Evolutionary conservation across 1,140 invertebrate genomes (phyloP), one percentile per base, ranked within the genome.

Genomic region (Dreissena polymorpha): DNA sequence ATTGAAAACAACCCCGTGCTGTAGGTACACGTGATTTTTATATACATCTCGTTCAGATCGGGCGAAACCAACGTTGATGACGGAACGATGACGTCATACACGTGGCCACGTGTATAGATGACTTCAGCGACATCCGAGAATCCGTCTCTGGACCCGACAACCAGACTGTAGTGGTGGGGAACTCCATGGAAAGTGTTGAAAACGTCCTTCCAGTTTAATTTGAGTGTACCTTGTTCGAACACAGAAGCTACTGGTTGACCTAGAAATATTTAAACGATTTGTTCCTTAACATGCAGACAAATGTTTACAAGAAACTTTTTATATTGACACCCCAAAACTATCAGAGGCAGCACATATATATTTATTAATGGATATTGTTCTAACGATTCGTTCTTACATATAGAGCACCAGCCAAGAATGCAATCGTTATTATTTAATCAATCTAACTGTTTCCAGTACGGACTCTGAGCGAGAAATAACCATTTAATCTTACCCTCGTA

Each of bases 21-120:
- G 64, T 74, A 74, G 53, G 57, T 64, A 29, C 72, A 74, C 2
- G 55, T 39, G 23, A 74, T 64, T 39, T 55, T 27, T 2, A 74
- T 27, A 21, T 60, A 74, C 18, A 74, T 5, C 64, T 74, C 72
- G 18, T n/a, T 25, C 5, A 74, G 10, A 55, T 74, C 27, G 14
- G 55, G 72, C 5, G 55, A 49, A 3, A 74, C 55, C 39, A 74
- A 39, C 14, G 72, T 74, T 29, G 72, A n/a, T 29, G 10, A 16
- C 10, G 72, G 72, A 39, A 74, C 57, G 50, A 14, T 57, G 53
- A 74, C 50, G 7, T 57, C 53, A 57, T 74, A 74, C 0, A 21
- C 10, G 23, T 74, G 29, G 14, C 49, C 7, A 5, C 21, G 12
- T 18, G 50, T 57, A 8, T 60, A 27, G 23, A 63, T 57, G 5